A percentile compares a stretch with the other conserved stretches of the same genome.
Evolutionary conservation across 2,888 invertebrate species (phyloP).

Genomic region (Lasioglossum pauxillum): DNA sequence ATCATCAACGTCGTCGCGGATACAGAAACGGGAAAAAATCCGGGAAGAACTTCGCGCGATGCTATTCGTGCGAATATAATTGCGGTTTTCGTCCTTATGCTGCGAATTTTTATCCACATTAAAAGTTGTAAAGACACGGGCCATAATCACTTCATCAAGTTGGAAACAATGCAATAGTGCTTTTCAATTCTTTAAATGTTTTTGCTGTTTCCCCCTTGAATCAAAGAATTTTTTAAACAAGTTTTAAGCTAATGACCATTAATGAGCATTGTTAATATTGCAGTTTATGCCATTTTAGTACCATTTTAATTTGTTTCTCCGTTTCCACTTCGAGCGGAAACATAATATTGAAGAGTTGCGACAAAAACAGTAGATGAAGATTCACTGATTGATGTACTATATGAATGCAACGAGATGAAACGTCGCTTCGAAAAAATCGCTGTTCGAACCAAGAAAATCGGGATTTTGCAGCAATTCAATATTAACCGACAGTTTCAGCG

Average conservation of each 20-base stretch:
- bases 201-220: background rate
- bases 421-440: no score
- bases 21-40: constrained; percentile 9
- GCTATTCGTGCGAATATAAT: background rate
- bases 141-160: background rate
- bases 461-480: background rate
- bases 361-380: no score
- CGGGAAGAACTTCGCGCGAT: background rate
- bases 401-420: no score
- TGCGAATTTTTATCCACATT: background rate
- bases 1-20: constrained; percentile 23
- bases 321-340: no score
- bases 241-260: background rate
- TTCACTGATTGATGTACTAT: no score
- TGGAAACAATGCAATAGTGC: background rate
- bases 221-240: background rate
- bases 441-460: no score
- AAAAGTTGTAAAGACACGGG: background rate
- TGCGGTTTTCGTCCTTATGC: background rate
- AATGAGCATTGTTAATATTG: background rate
- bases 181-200: background rate
- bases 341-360: no score
- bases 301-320: no score
- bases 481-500: constrained; percentile 58
- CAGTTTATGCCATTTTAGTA: no score